Evolutionary conservation across 1,140 invertebrate species (phyloP), one percentile per base, ranked within the genome.

Genomic region (Ceratoteleas bidentatus): DNA sequence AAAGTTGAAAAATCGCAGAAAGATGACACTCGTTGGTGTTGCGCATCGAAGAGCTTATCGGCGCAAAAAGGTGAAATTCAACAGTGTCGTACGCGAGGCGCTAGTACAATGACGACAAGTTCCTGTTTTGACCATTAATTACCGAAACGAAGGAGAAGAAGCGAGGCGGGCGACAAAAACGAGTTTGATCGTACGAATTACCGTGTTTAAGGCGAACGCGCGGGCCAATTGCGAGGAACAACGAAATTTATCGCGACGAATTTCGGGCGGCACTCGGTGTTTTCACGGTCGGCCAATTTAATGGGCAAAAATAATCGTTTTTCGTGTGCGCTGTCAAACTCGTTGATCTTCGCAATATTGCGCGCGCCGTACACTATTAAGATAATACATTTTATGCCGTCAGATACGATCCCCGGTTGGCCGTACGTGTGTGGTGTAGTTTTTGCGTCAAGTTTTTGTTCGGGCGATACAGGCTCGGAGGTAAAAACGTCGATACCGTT

Each of bases 301-400:
- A 72, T 69, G 52, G 58, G 70, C 32, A 62, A 80, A 80, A 73
- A 68, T 57, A 72, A 77, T 70, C 45, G 56, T 61, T 73, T 80
- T 81, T 74, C 36, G 36, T 52, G 65, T 38, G 58, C 70, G 50
- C 53, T 80, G 78, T 65, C 78, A 72, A 75, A 75, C 54, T 75
- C 78, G 72, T 81, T 81, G 78, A 81, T 81, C 70, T 81, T 75
- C 58, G 54, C 65, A 81, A 75, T 70, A 70, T 75, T 75, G 70
- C 61, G 40, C 72, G 34, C 68, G 75, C 58, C 60, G 52, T 75
- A 70, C 58, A 81, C 70, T 81, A 81, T 81, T 81, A 81, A 74
- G 64, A 74, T 81, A 74, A 81, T 75, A 64, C 65, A 64, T 74
- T 75, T 81, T 81, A 81, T 65, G 58, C 70, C 69, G 52, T 80